Percentiles rank a stretch among this genome's conserved stretches.
These are phyloP conservation scores for Myanophis thanlyinensis DNA, from an alignment of 2,113 vertebrate genomes.

Conservation along the genomic window DNA sequence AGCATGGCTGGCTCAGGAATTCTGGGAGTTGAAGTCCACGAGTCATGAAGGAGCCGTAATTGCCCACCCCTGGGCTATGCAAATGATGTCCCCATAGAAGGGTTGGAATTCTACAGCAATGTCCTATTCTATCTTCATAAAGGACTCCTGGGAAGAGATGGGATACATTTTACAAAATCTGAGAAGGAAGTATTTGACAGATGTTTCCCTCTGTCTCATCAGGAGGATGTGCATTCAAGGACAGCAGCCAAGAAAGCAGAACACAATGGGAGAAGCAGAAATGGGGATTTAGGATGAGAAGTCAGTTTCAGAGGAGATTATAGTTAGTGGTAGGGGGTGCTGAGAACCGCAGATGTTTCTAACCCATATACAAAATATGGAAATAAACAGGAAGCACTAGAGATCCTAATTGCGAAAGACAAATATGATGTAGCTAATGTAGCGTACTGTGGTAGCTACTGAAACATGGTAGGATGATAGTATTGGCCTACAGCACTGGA, in stretches of 20 bases:
- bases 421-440: not conserved
- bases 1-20: no score
- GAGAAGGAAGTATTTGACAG: not conserved
- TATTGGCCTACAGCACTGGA: no score
- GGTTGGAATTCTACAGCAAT: not conserved
- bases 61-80: no score
- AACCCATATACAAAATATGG: not conserved
- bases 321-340: not conserved
- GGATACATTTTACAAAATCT: not conserved
- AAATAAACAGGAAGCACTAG: not conserved
- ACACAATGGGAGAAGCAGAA: not conserved
- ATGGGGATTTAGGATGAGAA: not conserved
- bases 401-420: not conserved
- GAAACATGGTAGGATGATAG: not conserved
- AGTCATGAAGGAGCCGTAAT: no score
- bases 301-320: not conserved
- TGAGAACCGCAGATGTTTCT: not conserved
- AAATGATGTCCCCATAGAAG: not conserved
- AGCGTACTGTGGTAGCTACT: not conserved
- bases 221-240: not conserved
- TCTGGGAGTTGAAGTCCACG: no score
- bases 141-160: not conserved
- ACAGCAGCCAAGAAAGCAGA: not conserved
- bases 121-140: not conserved
- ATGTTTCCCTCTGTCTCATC: not conserved